Evolutionary conservation across 2,797 vertebrate species (phyloP), one percentile per base, ranked within the genome.

Genomic region (Sebastes umbrosus): DNA sequence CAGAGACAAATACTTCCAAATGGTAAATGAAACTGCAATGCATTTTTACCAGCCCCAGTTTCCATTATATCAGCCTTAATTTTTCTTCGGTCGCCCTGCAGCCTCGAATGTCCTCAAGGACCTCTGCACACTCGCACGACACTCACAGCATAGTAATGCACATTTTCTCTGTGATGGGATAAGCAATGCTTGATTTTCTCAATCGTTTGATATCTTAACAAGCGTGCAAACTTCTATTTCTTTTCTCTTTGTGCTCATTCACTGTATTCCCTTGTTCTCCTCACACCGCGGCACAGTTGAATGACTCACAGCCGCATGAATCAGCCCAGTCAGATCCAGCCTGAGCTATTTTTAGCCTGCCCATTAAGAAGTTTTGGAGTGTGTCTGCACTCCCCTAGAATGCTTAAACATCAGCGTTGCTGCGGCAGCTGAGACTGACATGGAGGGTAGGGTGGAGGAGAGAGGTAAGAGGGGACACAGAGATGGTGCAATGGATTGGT

Each of bases 281-380:
- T 79, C 71, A 71, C 86, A 81, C 89, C 79, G 77, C 85, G 55
- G 84, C 86, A 82, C 86, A 91, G 89, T 85, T 94, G 91, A 93
- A 95, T 96, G 95, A 95, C 93, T 96, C 95, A 96, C 93, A 93
- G 93, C 91, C 85, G 90, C 92, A 91, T 95, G 95, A 95, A 96
- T 95, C 94, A 92, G 87, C 92, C 86, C 92, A 88, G 88, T 92
- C 94, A 93, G 88, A 95, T 94, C 92, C 91, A 93, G 90, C 87
- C 76, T 63, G 82, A 84, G 90, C 93, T 96, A 94, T 96, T 95
- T 96, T 94, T 96, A 95, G 92, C 87, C 65, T 87, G 69, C 90
- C 94, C 94, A 95, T 96, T 96, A 95, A 95, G 93, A 94, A 94
- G 93, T 95, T 96, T 94, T 90, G 93, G 92, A 94, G 94, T 93